Conservation (phyloP, 2,797 vertebrate species). For the Chelonia mydas region DNA sequence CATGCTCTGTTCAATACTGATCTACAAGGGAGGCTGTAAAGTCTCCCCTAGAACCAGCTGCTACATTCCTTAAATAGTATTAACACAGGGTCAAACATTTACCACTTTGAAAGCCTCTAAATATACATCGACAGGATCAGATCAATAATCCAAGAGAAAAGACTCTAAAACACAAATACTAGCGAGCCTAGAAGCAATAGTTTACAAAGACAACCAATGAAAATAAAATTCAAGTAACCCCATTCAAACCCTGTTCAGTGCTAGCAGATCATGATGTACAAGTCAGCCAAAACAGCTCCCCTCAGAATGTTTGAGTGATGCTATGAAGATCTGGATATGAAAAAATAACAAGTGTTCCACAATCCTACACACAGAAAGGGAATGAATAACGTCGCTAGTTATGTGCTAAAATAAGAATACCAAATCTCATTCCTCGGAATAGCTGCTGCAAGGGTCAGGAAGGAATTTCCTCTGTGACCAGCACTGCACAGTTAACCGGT, state of each 20-base stretch:
- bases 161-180: not conserved
- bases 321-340: not conserved
- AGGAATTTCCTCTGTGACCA: not conserved
- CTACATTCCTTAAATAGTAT: not conserved
- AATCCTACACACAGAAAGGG: not conserved
- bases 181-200: not conserved
- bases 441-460: not conserved
- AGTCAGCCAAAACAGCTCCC: not conserved
- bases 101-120: not conserved
- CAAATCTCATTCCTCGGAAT: not conserved
- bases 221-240: not conserved
- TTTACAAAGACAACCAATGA: not conserved
- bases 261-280: not conserved
- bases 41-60: not conserved
- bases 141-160: not conserved
- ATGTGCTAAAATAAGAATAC: not conserved
- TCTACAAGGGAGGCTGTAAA: too few species aligned
- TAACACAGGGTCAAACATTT: not conserved
- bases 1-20: not conserved
- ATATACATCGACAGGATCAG: not conserved
- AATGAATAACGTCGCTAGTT: not conserved
- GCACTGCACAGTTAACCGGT: not conserved
- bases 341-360: not conserved
- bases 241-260: not conserved
- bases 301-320: not conserved